Percentiles rank a stretch among this genome's conserved stretches.
phyloP scores from a whole-genome alignment of 2,113 vertebrate genomes.

The Tretioscincus oriximinensis region DNA sequence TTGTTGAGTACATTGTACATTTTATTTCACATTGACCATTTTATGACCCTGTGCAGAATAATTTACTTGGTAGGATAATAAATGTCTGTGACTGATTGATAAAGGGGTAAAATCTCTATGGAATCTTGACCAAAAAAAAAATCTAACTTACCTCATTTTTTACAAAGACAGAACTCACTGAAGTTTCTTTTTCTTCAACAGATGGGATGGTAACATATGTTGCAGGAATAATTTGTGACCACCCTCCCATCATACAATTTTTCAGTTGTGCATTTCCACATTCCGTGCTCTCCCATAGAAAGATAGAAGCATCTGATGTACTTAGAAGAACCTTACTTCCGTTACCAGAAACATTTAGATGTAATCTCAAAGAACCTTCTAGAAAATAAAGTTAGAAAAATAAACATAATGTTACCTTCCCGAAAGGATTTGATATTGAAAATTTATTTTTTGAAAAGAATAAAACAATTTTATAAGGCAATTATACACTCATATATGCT shows the following conservation, averaged over 20 bases:
- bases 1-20: too few relatives aligned
- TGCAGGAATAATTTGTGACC: slow-evolving; percentile 79
- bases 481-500: too few relatives aligned
- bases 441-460: background rate
- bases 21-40: too few relatives aligned
- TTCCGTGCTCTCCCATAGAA: slow-evolving; percentile 87
- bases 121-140: background rate
- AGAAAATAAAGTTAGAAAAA: slow-evolving; percentile 19
- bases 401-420: background rate
- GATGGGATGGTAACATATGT: slow-evolving; percentile 78
- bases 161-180: slow-evolving; percentile 78
- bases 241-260: slow-evolving; percentile 71
- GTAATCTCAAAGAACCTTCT: slow-evolving; percentile 71
- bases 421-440: background rate
- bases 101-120: background rate
- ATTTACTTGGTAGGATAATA: too few relatives aligned
- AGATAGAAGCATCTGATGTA: slow-evolving; percentile 73
- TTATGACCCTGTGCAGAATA: too few relatives aligned
- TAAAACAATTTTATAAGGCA: background rate
- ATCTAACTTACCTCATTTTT: slow-evolving; percentile 81
- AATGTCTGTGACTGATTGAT: too few relatives aligned
- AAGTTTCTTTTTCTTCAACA: slow-evolving; percentile 83
- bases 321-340: slow-evolving; percentile 79
- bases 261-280: slow-evolving; percentile 57
- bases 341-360: slow-evolving; percentile 84